A percentile compares a stretch with the other conserved stretches of the same genome.
Conservation (phyloP, 2,797 vertebrate species). For the Phrynocephalus forsythii region DNA sequence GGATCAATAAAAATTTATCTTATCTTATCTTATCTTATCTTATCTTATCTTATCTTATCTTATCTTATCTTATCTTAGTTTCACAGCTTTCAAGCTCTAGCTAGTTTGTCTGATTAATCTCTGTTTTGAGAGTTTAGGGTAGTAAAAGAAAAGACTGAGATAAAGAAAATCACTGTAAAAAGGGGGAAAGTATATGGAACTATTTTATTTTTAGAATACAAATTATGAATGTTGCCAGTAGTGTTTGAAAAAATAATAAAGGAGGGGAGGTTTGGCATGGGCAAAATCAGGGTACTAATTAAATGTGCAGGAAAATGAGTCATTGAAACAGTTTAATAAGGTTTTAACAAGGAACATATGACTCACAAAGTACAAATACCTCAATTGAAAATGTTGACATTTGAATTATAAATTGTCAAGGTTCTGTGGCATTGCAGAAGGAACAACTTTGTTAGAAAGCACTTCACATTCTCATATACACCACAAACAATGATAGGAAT, state of each 20-base stretch:
- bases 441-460: background rate
- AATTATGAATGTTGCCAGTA: background rate
- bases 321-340: constrained; percentile 9
- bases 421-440: constrained; percentile 2
- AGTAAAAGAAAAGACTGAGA: background rate
- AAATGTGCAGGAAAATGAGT: constrained; percentile 8
- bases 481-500: constrained; percentile 27
- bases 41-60: too few relatives aligned
- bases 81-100: background rate
- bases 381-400: background rate
- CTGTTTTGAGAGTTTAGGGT: background rate
- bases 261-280: background rate
- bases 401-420: constrained; percentile 18
- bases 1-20: background rate
- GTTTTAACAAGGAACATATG: constrained; percentile 6
- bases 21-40: too few relatives aligned
- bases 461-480: too few relatives aligned
- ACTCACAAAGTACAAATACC: background rate
- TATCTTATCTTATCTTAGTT: background rate
- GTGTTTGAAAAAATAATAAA: background rate
- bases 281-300: background rate
- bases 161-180: background rate
- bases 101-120: background rate
- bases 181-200: background rate
- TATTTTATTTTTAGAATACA: background rate